These are phyloP conservation scores for Acleris cristana DNA, from an alignment of 2,888 invertebrate species.

Conservation along the genomic window DNA sequence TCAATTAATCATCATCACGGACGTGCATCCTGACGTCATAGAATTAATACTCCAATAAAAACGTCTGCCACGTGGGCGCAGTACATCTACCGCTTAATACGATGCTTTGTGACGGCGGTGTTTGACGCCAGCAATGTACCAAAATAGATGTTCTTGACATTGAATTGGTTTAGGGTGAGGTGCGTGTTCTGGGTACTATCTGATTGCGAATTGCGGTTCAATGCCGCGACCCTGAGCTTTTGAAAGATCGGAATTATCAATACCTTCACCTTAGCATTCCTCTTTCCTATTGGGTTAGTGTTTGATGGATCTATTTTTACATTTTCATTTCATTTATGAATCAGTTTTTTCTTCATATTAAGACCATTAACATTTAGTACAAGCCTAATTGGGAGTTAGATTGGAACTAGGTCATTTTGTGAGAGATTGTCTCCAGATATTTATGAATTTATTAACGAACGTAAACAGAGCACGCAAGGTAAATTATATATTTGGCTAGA, in stretches of 20 bases:
- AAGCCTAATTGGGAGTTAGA: too few relatives aligned
- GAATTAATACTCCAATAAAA: constrained; percentile 3
- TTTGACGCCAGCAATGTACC: constrained; percentile 31
- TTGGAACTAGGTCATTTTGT: too few relatives aligned
- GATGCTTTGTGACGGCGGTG: constrained; percentile 1
- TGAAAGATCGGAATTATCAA: constrained; percentile 39
- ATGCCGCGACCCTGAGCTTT: constrained; percentile 56
- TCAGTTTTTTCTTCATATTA: too few relatives aligned
- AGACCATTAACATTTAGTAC: too few relatives aligned
- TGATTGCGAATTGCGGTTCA: constrained; percentile 52
- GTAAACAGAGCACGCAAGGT: too few relatives aligned
- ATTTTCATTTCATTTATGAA: too few relatives aligned
- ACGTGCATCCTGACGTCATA: constrained; percentile 25
- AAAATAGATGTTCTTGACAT: constrained; percentile 53
- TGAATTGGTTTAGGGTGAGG: constrained; percentile 47
- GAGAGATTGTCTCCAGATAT: too few relatives aligned
- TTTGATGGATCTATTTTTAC: too few relatives aligned
- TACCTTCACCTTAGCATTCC: constrained; percentile 20
- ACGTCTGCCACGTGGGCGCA: constrained; percentile 24
- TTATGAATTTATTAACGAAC: too few relatives aligned
- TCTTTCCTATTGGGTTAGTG: too few relatives aligned
- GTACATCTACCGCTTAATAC: constrained; percentile 22
- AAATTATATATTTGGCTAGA: too few relatives aligned
- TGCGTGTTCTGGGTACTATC: constrained; percentile 54
- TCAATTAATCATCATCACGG: constrained; percentile 24